Conservation (phyloP, 2,888 invertebrate species). For the Cataglyphis albicans region DNA sequence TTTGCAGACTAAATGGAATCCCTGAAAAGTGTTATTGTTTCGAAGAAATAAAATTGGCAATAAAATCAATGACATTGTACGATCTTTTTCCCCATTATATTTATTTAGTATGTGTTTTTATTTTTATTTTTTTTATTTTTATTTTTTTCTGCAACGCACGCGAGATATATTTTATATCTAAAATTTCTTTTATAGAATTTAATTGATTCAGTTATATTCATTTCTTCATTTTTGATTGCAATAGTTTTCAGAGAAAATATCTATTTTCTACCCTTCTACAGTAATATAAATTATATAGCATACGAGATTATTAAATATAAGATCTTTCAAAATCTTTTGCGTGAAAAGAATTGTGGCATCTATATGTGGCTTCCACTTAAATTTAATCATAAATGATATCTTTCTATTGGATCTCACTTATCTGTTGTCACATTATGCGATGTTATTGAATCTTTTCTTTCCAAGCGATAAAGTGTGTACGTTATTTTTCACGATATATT, state of each 20-base stretch:
- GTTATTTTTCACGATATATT: not conserved
- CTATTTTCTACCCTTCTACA: not conserved
- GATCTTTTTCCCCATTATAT: not conserved
- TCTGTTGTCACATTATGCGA: not conserved
- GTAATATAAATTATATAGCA: not conserved
- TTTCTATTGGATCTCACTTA: conserved; percentile 11
- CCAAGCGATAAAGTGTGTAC: not conserved
- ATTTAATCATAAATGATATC: not conserved
- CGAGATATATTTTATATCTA: not conserved
- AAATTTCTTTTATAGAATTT: not conserved
- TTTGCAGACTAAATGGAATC: not conserved
- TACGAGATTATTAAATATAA: not conserved
- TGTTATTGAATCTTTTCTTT: not conserved
- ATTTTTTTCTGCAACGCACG: not conserved
- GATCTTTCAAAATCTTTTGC: not conserved
- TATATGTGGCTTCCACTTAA: not conserved
- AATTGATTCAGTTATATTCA: not conserved
- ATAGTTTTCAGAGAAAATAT: not conserved
- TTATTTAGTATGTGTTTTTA: not conserved
- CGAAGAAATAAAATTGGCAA: not conserved
- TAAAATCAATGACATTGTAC: not conserved
- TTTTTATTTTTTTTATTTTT: not conserved
- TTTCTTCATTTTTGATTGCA: not conserved
- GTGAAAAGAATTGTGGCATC: not conserved
- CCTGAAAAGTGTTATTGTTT: not conserved